These are phyloP conservation scores for Penaeus monodon DNA, from an alignment of 2,888 invertebrate species.

Conservation along the genomic window DNA sequence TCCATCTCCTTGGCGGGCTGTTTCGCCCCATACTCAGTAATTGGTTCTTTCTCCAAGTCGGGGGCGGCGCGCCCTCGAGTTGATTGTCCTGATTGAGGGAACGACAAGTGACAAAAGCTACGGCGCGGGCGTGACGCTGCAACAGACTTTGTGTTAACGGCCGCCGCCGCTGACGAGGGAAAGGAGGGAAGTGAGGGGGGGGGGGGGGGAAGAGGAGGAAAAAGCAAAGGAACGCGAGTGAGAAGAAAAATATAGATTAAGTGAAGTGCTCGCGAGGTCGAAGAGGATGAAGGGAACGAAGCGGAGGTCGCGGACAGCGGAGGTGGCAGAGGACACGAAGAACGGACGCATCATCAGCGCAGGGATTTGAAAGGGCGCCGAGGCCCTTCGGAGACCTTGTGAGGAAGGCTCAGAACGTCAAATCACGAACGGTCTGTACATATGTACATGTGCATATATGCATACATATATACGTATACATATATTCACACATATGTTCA, in stretches of 20 bases:
- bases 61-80: constrained; percentile 26
- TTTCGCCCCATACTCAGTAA: constrained; percentile 25
- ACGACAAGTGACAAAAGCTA: constrained; percentile 21
- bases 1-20: constrained; percentile 18
- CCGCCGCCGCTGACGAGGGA: too few species aligned
- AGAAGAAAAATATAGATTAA: constrained; percentile 3
- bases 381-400: too few species aligned
- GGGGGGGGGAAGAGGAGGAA: not conserved
- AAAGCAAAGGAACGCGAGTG: not conserved
- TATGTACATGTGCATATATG: too few species aligned
- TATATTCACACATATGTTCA: too few species aligned
- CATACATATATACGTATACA: too few species aligned
- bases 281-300: not conserved
- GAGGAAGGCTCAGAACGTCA: too few species aligned
- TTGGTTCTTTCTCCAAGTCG: constrained; percentile 28
- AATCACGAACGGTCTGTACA: too few species aligned
- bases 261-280: constrained; percentile 20
- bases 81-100: constrained; percentile 20
- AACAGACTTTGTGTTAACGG: too few species aligned
- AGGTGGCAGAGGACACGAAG: not conserved
- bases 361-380: too few species aligned
- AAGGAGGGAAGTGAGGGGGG: not conserved
- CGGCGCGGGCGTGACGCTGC: too few species aligned
- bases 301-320: not conserved
- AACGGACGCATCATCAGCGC: too few species aligned